Base-by-base conservation (phyloP, 1,140 invertebrate genomes). In the Drosophila seguyi region DNA sequence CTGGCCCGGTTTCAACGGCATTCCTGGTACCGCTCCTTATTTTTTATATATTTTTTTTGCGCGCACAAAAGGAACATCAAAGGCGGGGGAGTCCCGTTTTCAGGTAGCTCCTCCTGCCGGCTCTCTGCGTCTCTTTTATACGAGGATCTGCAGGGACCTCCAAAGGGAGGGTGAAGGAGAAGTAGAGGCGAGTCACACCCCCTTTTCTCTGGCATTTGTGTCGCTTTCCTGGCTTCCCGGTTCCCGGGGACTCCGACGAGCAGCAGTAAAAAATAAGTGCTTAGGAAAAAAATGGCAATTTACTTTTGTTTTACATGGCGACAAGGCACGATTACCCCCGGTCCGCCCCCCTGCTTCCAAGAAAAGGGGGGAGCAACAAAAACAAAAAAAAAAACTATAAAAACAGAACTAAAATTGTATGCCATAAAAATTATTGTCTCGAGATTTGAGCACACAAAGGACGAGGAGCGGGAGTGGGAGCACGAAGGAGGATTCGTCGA, bases 381-480 rank as follows among this genome's bases (percentile, higher is more conserved):
- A n/a, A n/a, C n/a, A n/a, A 59, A 50, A 27, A 56, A 56, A 50
- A 50, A 56, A 56, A 72, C 81, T 79, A 76, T 84, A 84, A 80
- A 76, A 73, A 48, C 68, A 60, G 72, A 84, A 76, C 81, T 85
- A 80, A 80, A 84, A 84, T 84, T 76, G 75, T 84, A 84, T 84
- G 81, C 81, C 81, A 84, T 80, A 80, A 84, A 84, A 84, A 84
- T 84, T 80, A 84, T 84, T 84, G 81, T 84, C 81, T 80, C 81
- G 81, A 84, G 81, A 84, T 84, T 84, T 84, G 81, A 60, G 75
- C 66, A 66, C 56, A 76, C 56, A 69, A 56, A 55, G 47, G 45
- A 34, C 45, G n/a, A 13, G 25, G 27, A 45, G 16, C 13, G 34
- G 45, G 20, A 39, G 65, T 5, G 8, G 22, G 27, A 27, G 27